These are phyloP conservation scores for Philantomba maxwellii DNA, from an alignment of 2,113 vertebrate genomes.

Conservation along the genomic window DNA sequence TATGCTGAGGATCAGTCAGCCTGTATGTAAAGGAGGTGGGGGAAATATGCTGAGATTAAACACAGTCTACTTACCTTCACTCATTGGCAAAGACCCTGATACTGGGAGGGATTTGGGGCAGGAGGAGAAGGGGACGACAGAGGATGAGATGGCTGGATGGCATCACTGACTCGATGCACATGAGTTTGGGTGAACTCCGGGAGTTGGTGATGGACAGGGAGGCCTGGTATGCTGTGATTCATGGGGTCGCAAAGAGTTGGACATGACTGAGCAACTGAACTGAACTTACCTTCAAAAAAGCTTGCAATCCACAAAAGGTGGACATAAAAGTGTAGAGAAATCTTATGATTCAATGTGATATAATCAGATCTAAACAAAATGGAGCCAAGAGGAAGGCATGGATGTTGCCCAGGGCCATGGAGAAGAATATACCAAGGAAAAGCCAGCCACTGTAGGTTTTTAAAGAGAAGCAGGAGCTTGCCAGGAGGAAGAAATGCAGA, in stretches of 20 bases:
- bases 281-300: background rate
- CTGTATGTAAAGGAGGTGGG: background rate
- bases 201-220: too few species aligned
- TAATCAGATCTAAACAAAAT: slow-evolving; percentile 8
- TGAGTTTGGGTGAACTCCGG: too few species aligned
- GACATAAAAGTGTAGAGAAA: background rate
- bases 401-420: background rate
- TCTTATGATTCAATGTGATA: background rate
- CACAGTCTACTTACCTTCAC: background rate
- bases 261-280: background rate
- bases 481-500: background rate
- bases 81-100: too few species aligned
- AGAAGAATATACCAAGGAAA: background rate
- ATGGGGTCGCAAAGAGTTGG: too few species aligned
- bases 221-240: too few species aligned
- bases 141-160: too few species aligned
- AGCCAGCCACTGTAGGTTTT: background rate
- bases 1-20: background rate
- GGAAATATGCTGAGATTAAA: background rate
- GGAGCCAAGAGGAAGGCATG: background rate
- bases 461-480: background rate
- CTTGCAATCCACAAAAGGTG: background rate
- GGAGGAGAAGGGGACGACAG: too few species aligned
- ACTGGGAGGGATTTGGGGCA: too few species aligned
- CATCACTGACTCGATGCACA: too few species aligned